Evolutionary conservation across 2,888 invertebrate species (phyloP).

Genomic region (Leucoma salicis): DNA sequence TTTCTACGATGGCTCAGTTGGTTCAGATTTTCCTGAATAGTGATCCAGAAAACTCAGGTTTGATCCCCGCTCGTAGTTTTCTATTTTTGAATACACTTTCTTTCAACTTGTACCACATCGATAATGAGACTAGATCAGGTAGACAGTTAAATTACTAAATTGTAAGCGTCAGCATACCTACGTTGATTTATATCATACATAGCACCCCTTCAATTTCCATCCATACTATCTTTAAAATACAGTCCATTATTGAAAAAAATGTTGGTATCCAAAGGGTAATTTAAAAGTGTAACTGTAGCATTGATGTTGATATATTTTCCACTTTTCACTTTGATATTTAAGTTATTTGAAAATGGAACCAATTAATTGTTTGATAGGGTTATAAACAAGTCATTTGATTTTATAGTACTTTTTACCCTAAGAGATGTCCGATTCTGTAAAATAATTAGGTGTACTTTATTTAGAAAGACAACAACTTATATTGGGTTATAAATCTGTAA

Average conservation of each 20-base stretch:
- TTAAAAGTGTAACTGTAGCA: slow-evolving; percentile 52
- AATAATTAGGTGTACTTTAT: no score
- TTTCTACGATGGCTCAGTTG: no score
- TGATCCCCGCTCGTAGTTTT: no score
- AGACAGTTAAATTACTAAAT: slow-evolving; percentile 72
- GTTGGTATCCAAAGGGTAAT: slow-evolving; percentile 22
- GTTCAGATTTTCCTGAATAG: no score
- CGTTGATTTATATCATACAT: slow-evolving; percentile 52
- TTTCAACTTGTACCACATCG: slow-evolving; percentile 19
- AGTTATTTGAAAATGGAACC: slow-evolving; percentile 47
- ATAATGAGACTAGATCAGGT: slow-evolving; percentile 64
- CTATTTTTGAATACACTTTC: background rate
- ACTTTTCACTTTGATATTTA: slow-evolving; percentile 43
- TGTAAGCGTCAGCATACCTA: slow-evolving; percentile 60
- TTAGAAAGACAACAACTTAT: no score
- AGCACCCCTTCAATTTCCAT: slow-evolving; percentile 9
- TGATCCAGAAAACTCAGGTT: no score
- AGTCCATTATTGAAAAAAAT: slow-evolving; percentile 5
- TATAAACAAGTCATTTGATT: slow-evolving; percentile 30
- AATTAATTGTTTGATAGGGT: slow-evolving; percentile 38
- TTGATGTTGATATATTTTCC: slow-evolving; percentile 57
- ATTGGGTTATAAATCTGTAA: no score
- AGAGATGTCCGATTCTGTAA: no score
- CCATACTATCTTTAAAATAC: slow-evolving; percentile 6
- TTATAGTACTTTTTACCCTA: slow-evolving; percentile 8